Conservation (phyloP, 2,888 invertebrate genomes). For the Argyresthia goedartella region DNA sequence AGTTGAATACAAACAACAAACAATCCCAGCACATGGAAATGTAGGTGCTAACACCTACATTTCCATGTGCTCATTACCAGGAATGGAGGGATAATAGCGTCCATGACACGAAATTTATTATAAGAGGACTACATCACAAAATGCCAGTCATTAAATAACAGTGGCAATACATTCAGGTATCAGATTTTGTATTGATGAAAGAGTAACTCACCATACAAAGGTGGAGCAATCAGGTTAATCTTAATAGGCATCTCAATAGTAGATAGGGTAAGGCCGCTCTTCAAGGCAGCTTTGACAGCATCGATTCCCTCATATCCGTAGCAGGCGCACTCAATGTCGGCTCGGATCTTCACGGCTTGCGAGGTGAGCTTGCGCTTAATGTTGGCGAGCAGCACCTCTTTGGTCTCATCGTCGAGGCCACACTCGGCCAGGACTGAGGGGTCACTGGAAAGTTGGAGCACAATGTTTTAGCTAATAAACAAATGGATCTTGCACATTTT, state of each 20-base stretch:
- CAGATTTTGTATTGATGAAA: too few relatives aligned
- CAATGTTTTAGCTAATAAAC: too few relatives aligned
- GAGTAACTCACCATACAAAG: constrained; percentile 81
- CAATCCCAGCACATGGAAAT: too few relatives aligned
- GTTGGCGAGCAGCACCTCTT: constrained; percentile 92
- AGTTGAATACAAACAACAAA: too few relatives aligned
- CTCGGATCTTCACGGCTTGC: constrained; percentile 95
- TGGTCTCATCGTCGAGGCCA: constrained; percentile 91
- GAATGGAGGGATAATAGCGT: too few relatives aligned
- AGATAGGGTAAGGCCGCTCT: constrained; percentile 90
- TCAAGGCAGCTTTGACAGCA: constrained; percentile 94
- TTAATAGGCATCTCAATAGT: constrained; percentile 96
- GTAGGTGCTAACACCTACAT: too few relatives aligned
- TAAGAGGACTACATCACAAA: too few relatives aligned
- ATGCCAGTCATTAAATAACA: too few relatives aligned
- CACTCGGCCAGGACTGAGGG: constrained; percentile 96
- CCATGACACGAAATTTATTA: too few relatives aligned
- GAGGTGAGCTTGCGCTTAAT: constrained; percentile 97
- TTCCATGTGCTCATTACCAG: too few relatives aligned
- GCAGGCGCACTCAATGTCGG: constrained; percentile 94
- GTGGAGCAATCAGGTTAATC: constrained; percentile 99
- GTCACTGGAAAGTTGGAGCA: constrained; percentile 74
- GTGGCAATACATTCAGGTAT: too few relatives aligned
- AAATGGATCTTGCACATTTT: too few relatives aligned
- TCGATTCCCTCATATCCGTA: constrained; percentile 98